Evolutionary conservation across 2,113 vertebrate genomes (phyloP).

Genomic region (Eurystomus gularis): DNA sequence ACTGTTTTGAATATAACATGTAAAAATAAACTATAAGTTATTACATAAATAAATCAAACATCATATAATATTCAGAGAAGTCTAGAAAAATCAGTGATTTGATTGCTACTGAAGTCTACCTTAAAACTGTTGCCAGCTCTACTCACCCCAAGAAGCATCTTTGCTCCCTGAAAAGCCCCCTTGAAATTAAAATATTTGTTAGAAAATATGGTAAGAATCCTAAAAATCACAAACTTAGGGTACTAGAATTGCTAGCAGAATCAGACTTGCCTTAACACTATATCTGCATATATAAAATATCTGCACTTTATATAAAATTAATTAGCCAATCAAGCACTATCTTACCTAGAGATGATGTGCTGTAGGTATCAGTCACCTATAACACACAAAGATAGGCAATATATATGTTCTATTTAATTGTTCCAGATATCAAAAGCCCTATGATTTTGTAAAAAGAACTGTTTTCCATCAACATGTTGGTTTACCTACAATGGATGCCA

Average conservation of each 20-base stretch:
- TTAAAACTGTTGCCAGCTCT: neutral
- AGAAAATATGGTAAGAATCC: neutral
- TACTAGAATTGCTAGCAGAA: neutral
- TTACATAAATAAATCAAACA: neutral
- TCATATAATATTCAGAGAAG: neutral
- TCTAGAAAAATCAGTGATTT: neutral
- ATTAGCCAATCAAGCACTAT: neutral
- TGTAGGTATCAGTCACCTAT: neutral
- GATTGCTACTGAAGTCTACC: neutral
- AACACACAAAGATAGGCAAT: neutral
- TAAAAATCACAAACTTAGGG: neutral
- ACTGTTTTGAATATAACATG: neutral
- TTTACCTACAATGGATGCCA: neutral
- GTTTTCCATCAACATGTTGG: neutral
- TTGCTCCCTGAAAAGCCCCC: neutral
- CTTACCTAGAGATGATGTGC: neutral
- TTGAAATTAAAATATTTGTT: neutral
- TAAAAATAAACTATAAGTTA: neutral
- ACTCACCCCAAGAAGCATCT: neutral
- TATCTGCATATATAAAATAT: neutral
- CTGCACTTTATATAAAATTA: neutral
- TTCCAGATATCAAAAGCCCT: neutral
- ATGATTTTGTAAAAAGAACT: neutral
- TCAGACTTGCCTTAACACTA: neutral
- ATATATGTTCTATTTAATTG: neutral